These are phyloP conservation scores for Hyphantria cunea DNA, from an alignment of 1,140 invertebrate species.

Conservation along the genomic window DNA sequence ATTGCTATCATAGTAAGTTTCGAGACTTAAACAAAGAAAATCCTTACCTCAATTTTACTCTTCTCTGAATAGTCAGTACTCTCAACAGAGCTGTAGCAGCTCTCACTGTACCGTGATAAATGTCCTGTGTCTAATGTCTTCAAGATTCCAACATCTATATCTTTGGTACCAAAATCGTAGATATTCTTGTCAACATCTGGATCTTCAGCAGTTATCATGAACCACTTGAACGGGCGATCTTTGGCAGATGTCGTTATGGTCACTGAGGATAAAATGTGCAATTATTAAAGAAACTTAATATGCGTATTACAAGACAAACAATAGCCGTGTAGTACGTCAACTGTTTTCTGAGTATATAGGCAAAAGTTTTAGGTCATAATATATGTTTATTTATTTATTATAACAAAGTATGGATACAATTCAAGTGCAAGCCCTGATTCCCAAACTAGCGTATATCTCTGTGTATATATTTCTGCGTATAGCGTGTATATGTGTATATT, in stretches of 20 bases:
- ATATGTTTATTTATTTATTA: too few relatives aligned
- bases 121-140: slow-evolving; percentile 57
- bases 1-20: too few relatives aligned
- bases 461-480: too few relatives aligned
- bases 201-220: slow-evolving; percentile 73
- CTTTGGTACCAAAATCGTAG: slow-evolving; percentile 41
- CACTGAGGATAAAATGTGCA: slow-evolving; percentile 49
- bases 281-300: background rate
- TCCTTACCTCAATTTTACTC: slow-evolving; percentile 58
- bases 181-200: slow-evolving; percentile 55
- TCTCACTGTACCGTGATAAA: slow-evolving; percentile 60
- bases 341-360: too few relatives aligned
- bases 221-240: slow-evolving; percentile 58
- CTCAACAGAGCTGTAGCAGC: slow-evolving; percentile 64
- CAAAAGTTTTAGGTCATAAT: too few relatives aligned
- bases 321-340: too few relatives aligned
- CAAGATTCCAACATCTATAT: slow-evolving; percentile 56
- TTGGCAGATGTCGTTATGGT: slow-evolving; percentile 37
- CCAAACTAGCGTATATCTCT: too few relatives aligned
- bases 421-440: too few relatives aligned
- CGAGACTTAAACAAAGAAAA: too few relatives aligned
- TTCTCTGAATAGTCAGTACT: slow-evolving; percentile 67
- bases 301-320: too few relatives aligned
- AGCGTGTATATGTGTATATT: too few relatives aligned
- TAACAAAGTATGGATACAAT: too few relatives aligned